Percentiles rank a stretch among this genome's conserved stretches.
Evolutionary conservation across 2,888 invertebrate species (phyloP).

Genomic region (Meandrusa payeni): DNA sequence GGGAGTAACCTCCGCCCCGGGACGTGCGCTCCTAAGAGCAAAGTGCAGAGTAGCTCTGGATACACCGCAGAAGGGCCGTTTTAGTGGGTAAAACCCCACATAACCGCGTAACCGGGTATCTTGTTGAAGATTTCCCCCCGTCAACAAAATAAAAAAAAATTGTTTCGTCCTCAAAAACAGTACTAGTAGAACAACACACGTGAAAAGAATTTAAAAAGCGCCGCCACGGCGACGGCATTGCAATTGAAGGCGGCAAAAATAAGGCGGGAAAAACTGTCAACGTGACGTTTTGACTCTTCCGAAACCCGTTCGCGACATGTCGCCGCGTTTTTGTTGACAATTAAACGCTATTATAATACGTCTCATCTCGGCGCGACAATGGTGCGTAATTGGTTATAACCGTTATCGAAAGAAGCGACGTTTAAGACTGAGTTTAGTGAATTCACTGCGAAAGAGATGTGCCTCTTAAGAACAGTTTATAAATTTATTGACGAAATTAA

Average conservation of each 20-base stretch:
- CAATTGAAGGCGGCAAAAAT: conserved; percentile 14
- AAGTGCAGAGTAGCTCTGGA: too few relatives aligned
- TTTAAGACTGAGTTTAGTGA: conserved; percentile 3
- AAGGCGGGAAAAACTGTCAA: conserved; percentile 7
- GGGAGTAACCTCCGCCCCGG: too few relatives aligned
- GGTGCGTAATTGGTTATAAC: conserved; percentile 14
- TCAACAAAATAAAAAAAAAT: background rate
- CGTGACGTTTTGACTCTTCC: conserved; percentile 16
- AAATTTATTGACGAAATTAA: conserved; percentile 12
- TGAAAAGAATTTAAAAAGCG: conserved; percentile 18
- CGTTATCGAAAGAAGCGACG: conserved; percentile 12
- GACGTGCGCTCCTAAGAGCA: too few relatives aligned
- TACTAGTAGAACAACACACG: background rate
- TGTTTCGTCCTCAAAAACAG: background rate
- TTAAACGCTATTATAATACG: conserved; percentile 17
- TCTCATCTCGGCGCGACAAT: conserved; percentile 20
- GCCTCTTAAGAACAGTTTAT: background rate
- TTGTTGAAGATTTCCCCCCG: background rate
- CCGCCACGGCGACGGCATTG: conserved; percentile 19
- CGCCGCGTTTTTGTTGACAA: conserved; percentile 15
- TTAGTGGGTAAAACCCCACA: too few relatives aligned
- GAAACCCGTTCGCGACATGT: conserved; percentile 8
- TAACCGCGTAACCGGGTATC: too few relatives aligned
- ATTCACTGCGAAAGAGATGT: background rate
- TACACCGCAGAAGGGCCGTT: too few relatives aligned